Evolutionary conservation across 2,797 vertebrate genomes (phyloP), one percentile per base, ranked within the genome.

Genomic region (Ataeniobius toweri): DNA sequence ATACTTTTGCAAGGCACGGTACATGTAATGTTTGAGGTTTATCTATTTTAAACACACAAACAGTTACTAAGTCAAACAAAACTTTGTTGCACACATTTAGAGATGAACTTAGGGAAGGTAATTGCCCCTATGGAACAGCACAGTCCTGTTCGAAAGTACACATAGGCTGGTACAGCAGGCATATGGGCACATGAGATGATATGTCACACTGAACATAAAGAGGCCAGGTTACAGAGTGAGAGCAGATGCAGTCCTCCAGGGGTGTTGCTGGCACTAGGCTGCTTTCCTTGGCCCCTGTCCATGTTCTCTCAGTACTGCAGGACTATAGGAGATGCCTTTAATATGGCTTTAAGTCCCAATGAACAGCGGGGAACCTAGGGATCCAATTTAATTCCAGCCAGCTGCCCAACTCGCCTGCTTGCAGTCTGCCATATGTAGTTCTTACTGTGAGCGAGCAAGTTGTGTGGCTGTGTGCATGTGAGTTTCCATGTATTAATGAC

Each of bases 371-470:
- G 92, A 93, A 94, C 91, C 89, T 48, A 84, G 91, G 89, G 92
- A 95, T 94, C 93, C 88, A 93, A 94, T 95, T 95, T 95, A 95
- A 95, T 92, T 88, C 92, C 92, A 84, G 94, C 94, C 94, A 95
- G 94, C 94, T 95, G 93, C 94, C 93, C 93, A 79, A 77, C 82
- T 90, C 65, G 77, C 83, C 83, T 77, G 86, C 85, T 91, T 89
- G 46, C 91, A 85, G 88, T 80, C 84, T 85, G 85, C 93, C 93
- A 92, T 92, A 89, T 93, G 90, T 79, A 90, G 83, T 80, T 84
- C 89, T 84, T 71, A 73, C 85, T 81, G 78, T 26, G 73, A 83
- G 86, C 67, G 85, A 79, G 82, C 74, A 68, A 83, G 87, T 85
- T 80, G 77, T 75, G 77, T 61, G 56, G 73, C 58, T 55, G 28